phyloP scores from a whole-genome alignment of 1,140 invertebrate genomes.

The Magallana gigas region DNA sequence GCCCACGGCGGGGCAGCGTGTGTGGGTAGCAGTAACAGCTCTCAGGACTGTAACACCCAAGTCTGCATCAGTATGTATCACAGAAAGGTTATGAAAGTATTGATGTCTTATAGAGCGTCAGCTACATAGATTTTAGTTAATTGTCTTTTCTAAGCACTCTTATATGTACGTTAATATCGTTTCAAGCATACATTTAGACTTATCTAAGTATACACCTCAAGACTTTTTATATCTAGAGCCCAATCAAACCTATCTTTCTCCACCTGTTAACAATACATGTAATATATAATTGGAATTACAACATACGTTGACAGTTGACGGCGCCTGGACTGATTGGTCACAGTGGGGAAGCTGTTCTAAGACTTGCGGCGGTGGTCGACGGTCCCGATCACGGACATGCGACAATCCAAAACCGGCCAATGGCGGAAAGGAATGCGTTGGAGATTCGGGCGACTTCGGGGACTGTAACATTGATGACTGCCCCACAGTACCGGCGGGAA shows the following conservation, averaged over 20 bases:
- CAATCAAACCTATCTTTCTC: too few species aligned
- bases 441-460: constrained; percentile 52
- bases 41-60: constrained; percentile 33
- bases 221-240: too few species aligned
- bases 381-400: constrained; percentile 57
- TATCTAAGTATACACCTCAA: too few species aligned
- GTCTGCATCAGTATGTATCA: constrained; percentile 28
- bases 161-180: too few species aligned
- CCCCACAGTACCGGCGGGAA: constrained; percentile 38
- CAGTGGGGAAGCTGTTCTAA: constrained; percentile 59
- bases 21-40: background rate
- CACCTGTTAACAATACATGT: too few species aligned
- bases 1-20: constrained; percentile 21
- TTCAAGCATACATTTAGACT: too few species aligned
- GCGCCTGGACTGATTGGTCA: constrained; percentile 53
- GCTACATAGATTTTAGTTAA: too few species aligned
- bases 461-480: constrained; percentile 54
- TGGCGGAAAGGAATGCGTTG: constrained; percentile 61
- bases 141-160: too few species aligned
- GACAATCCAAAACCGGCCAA: constrained; percentile 64
- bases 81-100: too few species aligned
- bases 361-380: constrained; percentile 60
- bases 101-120: too few species aligned
- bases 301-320: constrained; percentile 29
- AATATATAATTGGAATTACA: too few species aligned